Evolutionary conservation across 2,888 invertebrate species (phyloP).

Genomic region (Heliconius sara): DNA sequence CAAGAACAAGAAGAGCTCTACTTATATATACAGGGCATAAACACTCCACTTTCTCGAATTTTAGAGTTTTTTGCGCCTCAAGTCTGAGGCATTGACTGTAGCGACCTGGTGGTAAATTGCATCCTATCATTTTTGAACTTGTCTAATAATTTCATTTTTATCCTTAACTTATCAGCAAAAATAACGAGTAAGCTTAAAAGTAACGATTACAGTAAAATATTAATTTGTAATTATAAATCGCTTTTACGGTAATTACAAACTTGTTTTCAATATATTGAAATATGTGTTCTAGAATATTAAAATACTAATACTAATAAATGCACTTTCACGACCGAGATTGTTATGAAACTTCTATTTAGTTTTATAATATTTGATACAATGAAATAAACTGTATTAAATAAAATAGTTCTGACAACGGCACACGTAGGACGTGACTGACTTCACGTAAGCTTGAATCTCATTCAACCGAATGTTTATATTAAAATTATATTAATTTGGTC

Average conservation of each 20-base stretch:
- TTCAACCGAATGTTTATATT: background rate
- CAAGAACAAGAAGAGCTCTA: too few species aligned
- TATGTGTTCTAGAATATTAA: background rate
- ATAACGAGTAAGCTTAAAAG: too few species aligned
- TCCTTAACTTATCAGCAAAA: too few species aligned
- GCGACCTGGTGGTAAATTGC: too few species aligned
- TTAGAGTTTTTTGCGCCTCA: too few species aligned
- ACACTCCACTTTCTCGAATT: too few species aligned
- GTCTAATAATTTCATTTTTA: too few species aligned
- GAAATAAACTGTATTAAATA: background rate
- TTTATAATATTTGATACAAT: background rate
- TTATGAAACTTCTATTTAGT: background rate
- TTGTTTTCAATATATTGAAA: background rate
- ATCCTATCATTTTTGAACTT: too few species aligned
- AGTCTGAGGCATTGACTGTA: too few species aligned
- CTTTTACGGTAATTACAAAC: background rate
- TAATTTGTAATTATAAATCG: background rate
- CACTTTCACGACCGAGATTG: background rate
- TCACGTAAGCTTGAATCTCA: background rate
- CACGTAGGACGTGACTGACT: background rate
- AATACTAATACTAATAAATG: background rate
- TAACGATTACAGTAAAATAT: too few species aligned
- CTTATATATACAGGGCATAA: too few species aligned
- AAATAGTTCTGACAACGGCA: background rate
- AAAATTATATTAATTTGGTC: background rate